Conservation (phyloP, 2,797 vertebrate genomes). For the Falco berigora region DNA sequence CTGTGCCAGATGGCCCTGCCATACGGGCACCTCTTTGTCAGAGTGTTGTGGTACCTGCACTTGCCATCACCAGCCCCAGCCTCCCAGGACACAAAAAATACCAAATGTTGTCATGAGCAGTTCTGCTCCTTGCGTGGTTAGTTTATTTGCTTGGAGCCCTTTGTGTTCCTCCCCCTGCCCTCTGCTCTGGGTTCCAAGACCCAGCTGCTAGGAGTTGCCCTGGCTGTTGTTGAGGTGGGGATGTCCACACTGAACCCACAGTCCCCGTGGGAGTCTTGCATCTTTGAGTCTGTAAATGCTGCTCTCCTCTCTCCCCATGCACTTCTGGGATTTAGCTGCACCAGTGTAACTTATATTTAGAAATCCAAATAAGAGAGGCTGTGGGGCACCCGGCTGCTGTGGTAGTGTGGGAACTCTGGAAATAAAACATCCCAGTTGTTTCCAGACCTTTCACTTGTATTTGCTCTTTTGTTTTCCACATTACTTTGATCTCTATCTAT, state of each 20-base stretch:
- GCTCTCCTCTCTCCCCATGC: background rate
- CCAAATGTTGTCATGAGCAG: background rate
- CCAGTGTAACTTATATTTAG: background rate
- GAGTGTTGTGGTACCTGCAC: background rate
- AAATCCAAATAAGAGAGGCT: background rate
- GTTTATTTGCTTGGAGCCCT: background rate
- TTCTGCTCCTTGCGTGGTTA: background rate
- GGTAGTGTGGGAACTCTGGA: background rate
- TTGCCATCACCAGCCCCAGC: background rate
- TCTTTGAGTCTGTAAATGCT: background rate
- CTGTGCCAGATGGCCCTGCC: rapidly evolving
- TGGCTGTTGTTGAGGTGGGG: background rate
- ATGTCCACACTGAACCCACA: background rate
- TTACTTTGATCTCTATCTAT: background rate
- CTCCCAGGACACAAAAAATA: background rate
- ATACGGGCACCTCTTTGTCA: background rate
- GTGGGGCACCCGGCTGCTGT: background rate
- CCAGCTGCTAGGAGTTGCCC: background rate
- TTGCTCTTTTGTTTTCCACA: background rate
- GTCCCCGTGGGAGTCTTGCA: background rate
- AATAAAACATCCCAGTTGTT: background rate
- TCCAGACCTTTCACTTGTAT: background rate
- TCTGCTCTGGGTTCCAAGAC: background rate
- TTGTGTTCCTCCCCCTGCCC: background rate
- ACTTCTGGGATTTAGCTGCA: background rate